phyloP scores from a whole-genome alignment of 2,797 vertebrate species.

The Micrastur ruficollis region DNA sequence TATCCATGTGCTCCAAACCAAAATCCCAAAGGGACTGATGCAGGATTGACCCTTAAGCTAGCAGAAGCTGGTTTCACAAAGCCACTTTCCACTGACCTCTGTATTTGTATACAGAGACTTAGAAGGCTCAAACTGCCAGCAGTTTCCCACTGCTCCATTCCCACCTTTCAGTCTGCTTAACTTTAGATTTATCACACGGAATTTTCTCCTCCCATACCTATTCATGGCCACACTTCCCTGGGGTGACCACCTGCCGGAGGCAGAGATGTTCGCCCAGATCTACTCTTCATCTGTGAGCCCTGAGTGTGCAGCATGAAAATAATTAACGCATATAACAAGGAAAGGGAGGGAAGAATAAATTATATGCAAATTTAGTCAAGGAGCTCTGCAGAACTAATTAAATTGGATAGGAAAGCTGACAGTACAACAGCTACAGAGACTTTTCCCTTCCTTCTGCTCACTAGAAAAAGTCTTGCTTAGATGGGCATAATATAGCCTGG shows the following conservation, averaged over 20 bases:
- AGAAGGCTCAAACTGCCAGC: not conserved
- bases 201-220: not conserved
- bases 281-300: not conserved
- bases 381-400: conserved; percentile 55
- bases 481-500: not conserved
- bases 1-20: accelerated
- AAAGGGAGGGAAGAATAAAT: conserved; percentile 48
- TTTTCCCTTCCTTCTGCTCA: not conserved
- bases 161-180: not conserved
- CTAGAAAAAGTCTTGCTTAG: not conserved
- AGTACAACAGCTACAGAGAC: not conserved
- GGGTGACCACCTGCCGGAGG: not conserved
- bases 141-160: not conserved
- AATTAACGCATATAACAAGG: conserved; percentile 44
- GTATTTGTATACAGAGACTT: not conserved
- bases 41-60: not conserved
- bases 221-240: accelerated
- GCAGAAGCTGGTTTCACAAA: not conserved
- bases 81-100: not conserved
- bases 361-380: conserved; percentile 39
- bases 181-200: not conserved
- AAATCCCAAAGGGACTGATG: accelerated
- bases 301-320: not conserved
- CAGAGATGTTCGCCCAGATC: not conserved
- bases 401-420: conserved; percentile 39